These are phyloP conservation scores for Elysia chlorotica DNA, from an alignment of 1,140 invertebrate genomes.

Conservation along the genomic window DNA sequence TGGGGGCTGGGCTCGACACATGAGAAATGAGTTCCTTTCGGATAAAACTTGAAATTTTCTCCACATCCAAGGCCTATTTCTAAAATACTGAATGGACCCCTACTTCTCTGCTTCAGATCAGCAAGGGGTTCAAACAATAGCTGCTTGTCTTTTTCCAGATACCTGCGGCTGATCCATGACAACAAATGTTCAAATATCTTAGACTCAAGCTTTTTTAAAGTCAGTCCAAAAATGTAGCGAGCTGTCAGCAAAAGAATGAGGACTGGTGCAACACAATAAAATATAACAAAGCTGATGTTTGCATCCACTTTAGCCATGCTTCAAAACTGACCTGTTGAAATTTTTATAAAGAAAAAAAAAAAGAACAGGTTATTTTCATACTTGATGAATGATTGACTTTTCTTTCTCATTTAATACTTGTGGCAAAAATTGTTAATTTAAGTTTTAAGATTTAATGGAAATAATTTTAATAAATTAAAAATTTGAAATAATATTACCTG, in stretches of 20 bases:
- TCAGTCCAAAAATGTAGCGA: neutral
- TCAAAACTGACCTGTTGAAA: too few species aligned
- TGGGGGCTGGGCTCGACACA: neutral
- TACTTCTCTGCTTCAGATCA: neutral
- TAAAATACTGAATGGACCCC: neutral
- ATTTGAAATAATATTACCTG: too few species aligned
- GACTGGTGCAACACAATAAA: neutral
- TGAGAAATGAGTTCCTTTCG: neutral
- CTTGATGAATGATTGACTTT: too few species aligned
- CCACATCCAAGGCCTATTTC: slow-evolving; percentile 18
- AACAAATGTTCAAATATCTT: slow-evolving; percentile 1
- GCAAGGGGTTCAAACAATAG: neutral
- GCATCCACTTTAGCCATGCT: too few species aligned
- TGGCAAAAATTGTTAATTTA: too few species aligned
- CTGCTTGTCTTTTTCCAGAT: neutral
- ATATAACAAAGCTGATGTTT: neutral
- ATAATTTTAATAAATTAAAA: too few species aligned
- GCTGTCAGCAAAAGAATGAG: neutral
- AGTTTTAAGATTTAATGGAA: too few species aligned
- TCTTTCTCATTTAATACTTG: too few species aligned
- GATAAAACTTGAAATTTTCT: slow-evolving; percentile 11
- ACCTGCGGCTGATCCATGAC: neutral
- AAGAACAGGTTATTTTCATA: too few species aligned
- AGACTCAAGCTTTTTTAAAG: neutral
- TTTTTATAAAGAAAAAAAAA: too few species aligned